Evolutionary conservation across 2,113 vertebrate genomes (phyloP), one percentile per base, ranked within the genome.

Genomic region (Mormoops blainvillei): DNA sequence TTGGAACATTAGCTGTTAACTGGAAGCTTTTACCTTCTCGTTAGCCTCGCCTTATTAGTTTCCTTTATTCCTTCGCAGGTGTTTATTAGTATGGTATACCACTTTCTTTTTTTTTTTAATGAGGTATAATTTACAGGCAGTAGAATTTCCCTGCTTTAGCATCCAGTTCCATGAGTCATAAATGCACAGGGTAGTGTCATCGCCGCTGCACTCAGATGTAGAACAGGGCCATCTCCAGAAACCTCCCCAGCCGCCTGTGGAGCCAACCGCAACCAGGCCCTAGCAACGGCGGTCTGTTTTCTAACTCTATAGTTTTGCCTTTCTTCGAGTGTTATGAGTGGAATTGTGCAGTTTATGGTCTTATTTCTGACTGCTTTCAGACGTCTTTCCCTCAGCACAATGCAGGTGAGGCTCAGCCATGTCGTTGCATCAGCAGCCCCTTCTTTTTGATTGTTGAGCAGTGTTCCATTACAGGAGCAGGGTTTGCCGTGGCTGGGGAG

Each of bases 1-100:
- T 92, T 43, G 36, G 77, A 92, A 91, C n/a, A 36, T 67, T 36
- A 82, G 16, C 50, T 92, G 12, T 95, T 92, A 88, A 94, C 50
- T 41, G 10, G 45, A 93, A 93, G 71, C 11, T 36, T 92, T 94
- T 43, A 41, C 38, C 81, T 81, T 61, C 78, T 80, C 3, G 5
- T 94, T 92, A 94, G 38, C 63, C 43, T 89, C 43, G 45, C 61
- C 24, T 33, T 56, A 70, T 38, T 87, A 38, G 7, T 48, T 87
- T 48, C 10, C 22, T 71, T 94, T 70, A 87, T 87, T 82, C 89
- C 54, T 89, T 86, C 61, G 26, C 67, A 93, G 43, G 52, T 86
- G 36, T 68, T 96, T 90, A 78, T 94, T 86, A 68, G 41, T 86
- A 58, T 36, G 24, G 7, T 52, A 12, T 61, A 19, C n/a, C 20